Conservation (phyloP, 2,797 vertebrate species). For the Muraenolepis orangiensis region DNA sequence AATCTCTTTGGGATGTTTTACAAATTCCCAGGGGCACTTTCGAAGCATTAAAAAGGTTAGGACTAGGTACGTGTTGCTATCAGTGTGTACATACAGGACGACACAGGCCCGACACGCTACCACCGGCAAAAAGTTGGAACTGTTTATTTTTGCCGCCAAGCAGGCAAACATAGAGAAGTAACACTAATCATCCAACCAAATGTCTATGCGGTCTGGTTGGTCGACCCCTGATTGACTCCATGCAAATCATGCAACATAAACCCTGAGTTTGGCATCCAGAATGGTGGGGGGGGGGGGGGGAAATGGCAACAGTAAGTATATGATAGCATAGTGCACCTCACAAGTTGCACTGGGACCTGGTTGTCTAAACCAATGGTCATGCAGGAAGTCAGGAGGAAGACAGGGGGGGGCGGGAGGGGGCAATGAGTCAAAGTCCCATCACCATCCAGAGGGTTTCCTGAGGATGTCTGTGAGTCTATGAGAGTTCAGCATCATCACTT, state of each 20-base stretch:
- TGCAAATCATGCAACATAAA: neutral
- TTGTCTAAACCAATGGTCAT: neutral
- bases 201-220: neutral
- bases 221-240: neutral
- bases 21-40: neutral
- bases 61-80: neutral
- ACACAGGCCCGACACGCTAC: neutral
- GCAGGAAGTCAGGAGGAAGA: slow-evolving; percentile 23
- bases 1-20: too few species aligned
- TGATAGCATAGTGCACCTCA: neutral
- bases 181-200: neutral
- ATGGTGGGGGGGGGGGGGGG: neutral
- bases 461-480: slow-evolving; percentile 67
- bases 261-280: neutral
- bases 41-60: neutral
- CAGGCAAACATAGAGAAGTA: neutral
- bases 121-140: neutral
- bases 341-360: neutral
- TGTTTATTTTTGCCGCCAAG: neutral
- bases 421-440: slow-evolving; percentile 48
- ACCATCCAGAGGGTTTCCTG: slow-evolving; percentile 62
- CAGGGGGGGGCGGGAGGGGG: slow-evolving; percentile 43
- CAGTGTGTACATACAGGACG: neutral
- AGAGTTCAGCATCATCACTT: slow-evolving; percentile 43
- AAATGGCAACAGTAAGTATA: neutral